phyloP scores from a whole-genome alignment of 2,113 vertebrate genomes.

The Aphyosemion australe region DNA sequence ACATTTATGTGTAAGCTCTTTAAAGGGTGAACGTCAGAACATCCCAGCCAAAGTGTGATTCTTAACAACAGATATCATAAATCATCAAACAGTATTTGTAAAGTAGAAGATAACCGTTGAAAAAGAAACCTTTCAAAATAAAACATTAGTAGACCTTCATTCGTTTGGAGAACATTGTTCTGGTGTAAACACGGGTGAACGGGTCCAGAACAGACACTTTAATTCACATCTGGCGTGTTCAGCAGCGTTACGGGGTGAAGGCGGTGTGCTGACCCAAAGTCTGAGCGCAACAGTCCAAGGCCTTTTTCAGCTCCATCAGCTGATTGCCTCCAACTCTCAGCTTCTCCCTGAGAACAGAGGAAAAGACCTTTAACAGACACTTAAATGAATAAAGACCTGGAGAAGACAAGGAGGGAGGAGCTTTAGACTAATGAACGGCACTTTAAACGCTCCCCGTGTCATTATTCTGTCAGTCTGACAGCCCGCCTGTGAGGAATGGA shows the following conservation, averaged over 20 bases:
- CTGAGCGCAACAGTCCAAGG: constrained; percentile 79
- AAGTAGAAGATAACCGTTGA: too few species aligned
- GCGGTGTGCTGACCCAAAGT: constrained; percentile 51
- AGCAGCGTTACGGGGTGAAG: constrained; percentile 69
- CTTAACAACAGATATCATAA: too few species aligned
- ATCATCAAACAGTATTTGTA: too few species aligned
- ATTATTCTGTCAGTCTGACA: background rate
- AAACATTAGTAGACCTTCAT: too few species aligned
- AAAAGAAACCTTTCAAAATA: too few species aligned
- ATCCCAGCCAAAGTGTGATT: too few species aligned
- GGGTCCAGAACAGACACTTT: background rate
- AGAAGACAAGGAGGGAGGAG: too few species aligned
- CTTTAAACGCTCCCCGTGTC: background rate
- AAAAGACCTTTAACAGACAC: background rate
- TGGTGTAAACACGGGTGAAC: too few species aligned
- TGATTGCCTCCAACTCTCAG: constrained; percentile 83
- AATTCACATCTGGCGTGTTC: background rate
- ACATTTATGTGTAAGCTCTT: too few species aligned
- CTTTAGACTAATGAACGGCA: background rate
- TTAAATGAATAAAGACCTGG: background rate
- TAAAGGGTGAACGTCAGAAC: background rate
- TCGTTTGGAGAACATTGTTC: too few species aligned
- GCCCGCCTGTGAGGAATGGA: background rate
- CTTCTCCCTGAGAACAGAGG: constrained; percentile 78
- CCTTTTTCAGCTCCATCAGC: constrained; percentile 79